Conservation (phyloP, 2,113 vertebrate genomes). For the Actenoides lindsayi region DNA sequence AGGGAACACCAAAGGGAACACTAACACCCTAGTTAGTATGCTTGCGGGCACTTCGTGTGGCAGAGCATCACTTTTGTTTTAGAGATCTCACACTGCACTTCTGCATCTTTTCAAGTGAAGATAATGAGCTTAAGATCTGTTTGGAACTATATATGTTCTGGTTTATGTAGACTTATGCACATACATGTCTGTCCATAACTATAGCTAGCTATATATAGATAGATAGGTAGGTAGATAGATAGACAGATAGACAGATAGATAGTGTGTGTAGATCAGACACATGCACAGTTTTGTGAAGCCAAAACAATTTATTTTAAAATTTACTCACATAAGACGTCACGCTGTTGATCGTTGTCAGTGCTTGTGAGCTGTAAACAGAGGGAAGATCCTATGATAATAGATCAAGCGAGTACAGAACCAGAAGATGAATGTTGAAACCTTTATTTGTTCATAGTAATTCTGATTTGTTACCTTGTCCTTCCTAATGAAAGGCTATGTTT, state of each 20-base stretch:
- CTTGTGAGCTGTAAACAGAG: neutral
- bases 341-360: neutral
- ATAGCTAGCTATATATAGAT: neutral
- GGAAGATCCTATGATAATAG: neutral
- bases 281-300: neutral
- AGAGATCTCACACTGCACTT: neutral
- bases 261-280: neutral
- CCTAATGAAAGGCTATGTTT: neutral
- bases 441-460: neutral
- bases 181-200: neutral
- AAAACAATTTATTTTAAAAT: neutral
- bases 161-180: neutral
- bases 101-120: neutral
- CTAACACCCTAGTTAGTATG: neutral
- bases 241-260: too few species aligned
- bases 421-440: neutral
- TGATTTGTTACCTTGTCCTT: slow-evolving; percentile 3
- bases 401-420: neutral
- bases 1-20: neutral
- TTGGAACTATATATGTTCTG: neutral
- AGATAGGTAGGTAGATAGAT: too few species aligned
- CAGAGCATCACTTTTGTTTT: neutral
- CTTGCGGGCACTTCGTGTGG: neutral
- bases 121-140: neutral
- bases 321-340: neutral